Percentiles rank a stretch among this genome's conserved stretches.
phyloP scores from a whole-genome alignment of 2,113 vertebrate genomes.

The Asarcornis scutulata region DNA sequence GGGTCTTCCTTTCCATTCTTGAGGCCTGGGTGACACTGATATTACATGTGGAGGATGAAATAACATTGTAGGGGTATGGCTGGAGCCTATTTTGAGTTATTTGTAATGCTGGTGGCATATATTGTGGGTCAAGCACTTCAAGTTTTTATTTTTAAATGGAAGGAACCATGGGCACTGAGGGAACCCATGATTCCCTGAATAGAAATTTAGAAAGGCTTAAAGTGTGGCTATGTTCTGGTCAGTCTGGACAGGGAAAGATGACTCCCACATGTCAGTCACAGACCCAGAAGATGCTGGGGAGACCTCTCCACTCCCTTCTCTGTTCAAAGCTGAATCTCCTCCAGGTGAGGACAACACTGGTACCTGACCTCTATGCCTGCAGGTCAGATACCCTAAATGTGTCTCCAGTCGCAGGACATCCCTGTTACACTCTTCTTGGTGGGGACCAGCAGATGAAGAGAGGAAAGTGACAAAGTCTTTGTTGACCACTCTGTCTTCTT shows the following conservation, averaged over 20 bases:
- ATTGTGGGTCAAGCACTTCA: background rate
- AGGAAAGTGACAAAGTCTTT: background rate
- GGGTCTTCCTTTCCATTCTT: background rate
- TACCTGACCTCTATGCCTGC: background rate
- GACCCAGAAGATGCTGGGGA: background rate
- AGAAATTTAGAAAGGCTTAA: background rate
- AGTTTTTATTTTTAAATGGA: background rate
- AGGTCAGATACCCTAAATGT: background rate
- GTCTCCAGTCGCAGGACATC: background rate
- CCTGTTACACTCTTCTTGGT: background rate
- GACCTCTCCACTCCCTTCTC: background rate
- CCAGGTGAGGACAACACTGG: background rate
- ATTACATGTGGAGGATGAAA: background rate
- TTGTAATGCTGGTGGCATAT: background rate
- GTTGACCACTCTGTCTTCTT: background rate
- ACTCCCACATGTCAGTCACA: background rate
- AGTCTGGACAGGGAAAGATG: background rate
- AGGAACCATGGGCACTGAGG: background rate
- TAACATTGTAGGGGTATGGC: background rate
- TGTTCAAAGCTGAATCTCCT: background rate
- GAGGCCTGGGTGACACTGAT: background rate
- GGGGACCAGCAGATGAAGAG: background rate
- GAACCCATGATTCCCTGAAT: background rate
- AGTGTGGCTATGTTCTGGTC: background rate
- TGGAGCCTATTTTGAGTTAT: background rate